Evolutionary conservation across 2,113 vertebrate genomes (phyloP).

Genomic region (Hypanus sabinus): DNA sequence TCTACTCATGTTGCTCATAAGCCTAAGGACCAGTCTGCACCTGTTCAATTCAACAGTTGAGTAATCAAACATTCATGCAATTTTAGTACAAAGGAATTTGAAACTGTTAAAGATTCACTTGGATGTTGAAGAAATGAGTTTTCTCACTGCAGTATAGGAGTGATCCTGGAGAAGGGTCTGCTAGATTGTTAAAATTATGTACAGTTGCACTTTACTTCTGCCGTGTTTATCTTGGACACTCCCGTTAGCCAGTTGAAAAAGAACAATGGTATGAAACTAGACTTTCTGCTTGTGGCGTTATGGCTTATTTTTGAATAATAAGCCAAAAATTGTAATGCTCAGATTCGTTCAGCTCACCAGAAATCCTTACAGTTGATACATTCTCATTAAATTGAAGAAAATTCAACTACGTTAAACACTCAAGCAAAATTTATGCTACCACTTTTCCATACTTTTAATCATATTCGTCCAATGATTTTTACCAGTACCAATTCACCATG

Average conservation of each 20-base stretch:
- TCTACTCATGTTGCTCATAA: background rate
- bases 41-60: background rate
- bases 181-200: background rate
- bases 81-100: background rate
- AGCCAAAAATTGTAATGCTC: background rate
- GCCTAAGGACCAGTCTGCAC: background rate
- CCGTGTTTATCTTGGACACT: background rate
- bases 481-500: background rate
- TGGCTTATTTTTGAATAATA: background rate
- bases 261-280: constrained; percentile 7
- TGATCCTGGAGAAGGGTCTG: background rate
- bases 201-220: background rate
- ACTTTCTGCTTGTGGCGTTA: background rate
- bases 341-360: background rate
- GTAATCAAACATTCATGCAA: background rate
- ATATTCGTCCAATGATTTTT: background rate
- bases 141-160: background rate
- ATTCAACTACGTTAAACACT: background rate
- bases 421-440: background rate
- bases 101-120: background rate
- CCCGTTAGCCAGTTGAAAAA: background rate
- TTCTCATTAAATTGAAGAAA: background rate
- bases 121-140: background rate
- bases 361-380: background rate
- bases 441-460: background rate